Conservation (phyloP, 1,140 invertebrate genomes). For the Tetranychus cinnabarinus region DNA sequence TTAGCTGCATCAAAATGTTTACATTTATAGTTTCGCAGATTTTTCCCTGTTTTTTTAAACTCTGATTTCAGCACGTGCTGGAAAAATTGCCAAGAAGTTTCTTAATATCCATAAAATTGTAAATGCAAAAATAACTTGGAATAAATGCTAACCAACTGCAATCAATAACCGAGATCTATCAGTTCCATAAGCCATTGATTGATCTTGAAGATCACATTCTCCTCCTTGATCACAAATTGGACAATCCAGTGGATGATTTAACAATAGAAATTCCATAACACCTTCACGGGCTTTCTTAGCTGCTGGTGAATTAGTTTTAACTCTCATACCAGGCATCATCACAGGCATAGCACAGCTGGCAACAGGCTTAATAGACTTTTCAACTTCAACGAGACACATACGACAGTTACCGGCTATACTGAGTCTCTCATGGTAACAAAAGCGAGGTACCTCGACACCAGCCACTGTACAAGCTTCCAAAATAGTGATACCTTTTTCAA, state of each 20-base stretch:
- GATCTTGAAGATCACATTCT: conserved; percentile 92
- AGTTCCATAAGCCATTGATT: conserved; percentile 96
- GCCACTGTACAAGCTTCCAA: conserved; percentile 88
- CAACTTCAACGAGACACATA: conserved; percentile 98
- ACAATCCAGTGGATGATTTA: conserved; percentile 96
- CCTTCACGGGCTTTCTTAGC: conserved; percentile 71
- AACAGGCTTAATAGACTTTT: conserved; percentile 83
- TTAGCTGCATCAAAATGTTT: no score
- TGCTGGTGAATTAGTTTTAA: conserved; percentile 92
- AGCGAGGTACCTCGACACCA: conserved; percentile 92
- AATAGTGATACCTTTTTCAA: conserved; percentile 87
- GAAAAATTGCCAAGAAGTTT: no score
- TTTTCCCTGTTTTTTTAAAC: no score
- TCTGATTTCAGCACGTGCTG: no score
- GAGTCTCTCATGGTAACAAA: conserved; percentile 96
- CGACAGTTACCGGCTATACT: conserved; percentile 87
- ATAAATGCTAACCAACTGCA: no score
- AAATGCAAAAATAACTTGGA: not conserved
- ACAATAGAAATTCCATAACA: conserved; percentile 96
- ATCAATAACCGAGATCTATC: conserved; percentile 33
- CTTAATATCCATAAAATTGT: not conserved
- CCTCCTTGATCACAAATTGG: conserved; percentile 99
- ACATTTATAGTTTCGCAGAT: no score
- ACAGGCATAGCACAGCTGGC: conserved; percentile 99
- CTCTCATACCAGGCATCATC: conserved; percentile 61